Base-by-base conservation (phyloP, 2,113 vertebrate species). In the Cepphus grylle region DNA sequence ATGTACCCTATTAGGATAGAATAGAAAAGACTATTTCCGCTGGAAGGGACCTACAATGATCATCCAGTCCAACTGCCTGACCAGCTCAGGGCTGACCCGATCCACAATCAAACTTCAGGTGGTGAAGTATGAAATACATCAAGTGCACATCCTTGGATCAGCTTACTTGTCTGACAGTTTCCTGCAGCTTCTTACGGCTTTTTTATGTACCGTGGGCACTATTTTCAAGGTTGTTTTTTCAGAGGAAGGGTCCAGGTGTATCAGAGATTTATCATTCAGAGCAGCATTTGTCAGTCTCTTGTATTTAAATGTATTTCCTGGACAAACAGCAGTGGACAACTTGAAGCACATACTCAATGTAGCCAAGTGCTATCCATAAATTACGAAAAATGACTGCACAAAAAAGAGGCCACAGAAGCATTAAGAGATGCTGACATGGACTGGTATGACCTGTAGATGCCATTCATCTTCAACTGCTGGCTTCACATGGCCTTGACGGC, bases 401-500 rank as follows among this genome's bases (percentile, higher is more conserved):
- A 25, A 20, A 45, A 40, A 42, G 63, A 53, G 47, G n/a, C 30
- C n/a, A 14, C 4, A 11, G 18, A 8, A 81, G 53, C 1, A 8
- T 18, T 34, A 10, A 49, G 27, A 52, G 47, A n/a, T 8, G 9
- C 66, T 45, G 43, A 61, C 52, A 12, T 7, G 23, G 50, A 30
- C 43, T 27, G 5, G 15, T 14, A 14, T 2, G 8, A 22, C 40
- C 59, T 42, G 59, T 25, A 29, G 42, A 20, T 43, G 45, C 59
- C 47, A 34, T 38, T 36, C 30, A 29, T 8, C 62, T 76, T 56
- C 3, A 0, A 14, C 55, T 38, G 70, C 69, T 63, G 62, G 38
- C 42, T 50, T 63, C 43, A 19, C 1, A 0, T 2, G 23, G 61
- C 1, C 0, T 12, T 69, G 47, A 34, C 17, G 16, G 55, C 42